A percentile compares a stretch with the other conserved stretches of the same genome.
These are phyloP conservation scores for Prolemur simus DNA, from an alignment of 2,113 vertebrate species.

Conservation along the genomic window DNA sequence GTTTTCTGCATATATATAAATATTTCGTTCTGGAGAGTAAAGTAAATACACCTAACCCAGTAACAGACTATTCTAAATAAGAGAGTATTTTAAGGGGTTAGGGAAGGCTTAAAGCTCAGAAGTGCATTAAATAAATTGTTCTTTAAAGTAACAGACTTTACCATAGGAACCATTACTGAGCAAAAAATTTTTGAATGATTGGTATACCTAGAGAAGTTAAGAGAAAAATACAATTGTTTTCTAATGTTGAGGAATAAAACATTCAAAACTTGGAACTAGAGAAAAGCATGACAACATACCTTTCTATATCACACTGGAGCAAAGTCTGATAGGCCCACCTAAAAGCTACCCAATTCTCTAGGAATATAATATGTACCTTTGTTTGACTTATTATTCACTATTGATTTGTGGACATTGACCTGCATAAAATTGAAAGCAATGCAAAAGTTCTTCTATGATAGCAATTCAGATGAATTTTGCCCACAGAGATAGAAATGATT, in stretches of 20 bases:
- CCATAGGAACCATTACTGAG: neutral
- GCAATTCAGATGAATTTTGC: neutral
- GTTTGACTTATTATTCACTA: neutral
- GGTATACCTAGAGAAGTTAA: neutral
- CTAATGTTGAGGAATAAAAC: neutral
- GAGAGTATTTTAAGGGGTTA: neutral
- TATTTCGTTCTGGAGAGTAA: neutral
- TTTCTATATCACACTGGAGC: neutral
- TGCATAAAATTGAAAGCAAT: neutral
- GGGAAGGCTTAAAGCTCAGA: neutral
- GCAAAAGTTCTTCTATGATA: neutral
- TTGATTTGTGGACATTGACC: neutral
- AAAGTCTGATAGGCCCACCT: neutral
- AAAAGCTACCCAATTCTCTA: neutral
- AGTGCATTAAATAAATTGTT: neutral
- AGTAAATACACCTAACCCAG: neutral
- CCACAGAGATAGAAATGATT: neutral
- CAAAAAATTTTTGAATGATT: conserved; percentile 5
- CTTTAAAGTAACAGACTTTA: neutral
- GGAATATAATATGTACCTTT: neutral
- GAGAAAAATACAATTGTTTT: neutral
- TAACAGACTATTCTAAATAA: conserved; percentile 16
- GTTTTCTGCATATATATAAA: neutral
- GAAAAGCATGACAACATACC: neutral
- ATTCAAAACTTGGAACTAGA: neutral